Percentiles rank a stretch among this genome's conserved stretches.
These are phyloP conservation scores for Acronicta alni DNA, from an alignment of 2,888 invertebrate species.

Conservation along the genomic window DNA sequence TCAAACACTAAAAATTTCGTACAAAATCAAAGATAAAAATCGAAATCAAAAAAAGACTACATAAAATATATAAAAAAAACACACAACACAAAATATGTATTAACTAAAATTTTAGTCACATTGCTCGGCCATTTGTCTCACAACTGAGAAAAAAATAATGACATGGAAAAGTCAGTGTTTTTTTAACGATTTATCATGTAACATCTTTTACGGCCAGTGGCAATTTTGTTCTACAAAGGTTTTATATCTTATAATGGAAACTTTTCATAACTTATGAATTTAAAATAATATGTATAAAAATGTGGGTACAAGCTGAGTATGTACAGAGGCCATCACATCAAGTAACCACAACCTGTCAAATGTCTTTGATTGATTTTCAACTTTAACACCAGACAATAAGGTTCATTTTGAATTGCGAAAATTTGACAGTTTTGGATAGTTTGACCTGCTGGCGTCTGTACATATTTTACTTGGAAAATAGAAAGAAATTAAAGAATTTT, in stretches of 20 bases:
- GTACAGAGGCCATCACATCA: too few relatives aligned
- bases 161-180: slow-evolving; percentile 57
- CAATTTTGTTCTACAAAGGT: slow-evolving; percentile 7
- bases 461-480: too few relatives aligned
- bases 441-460: too few relatives aligned
- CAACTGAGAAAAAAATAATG: slow-evolving; percentile 69
- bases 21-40: slow-evolving; percentile 76
- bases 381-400: too few relatives aligned
- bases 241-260: background rate
- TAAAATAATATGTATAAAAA: too few relatives aligned
- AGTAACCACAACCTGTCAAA: too few relatives aligned
- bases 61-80: slow-evolving; percentile 84
- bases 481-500: too few relatives aligned
- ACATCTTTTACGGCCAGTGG: slow-evolving; percentile 23
- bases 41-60: slow-evolving; percentile 82
- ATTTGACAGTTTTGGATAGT: too few relatives aligned
- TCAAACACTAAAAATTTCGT: slow-evolving; percentile 83
- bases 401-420: too few relatives aligned
- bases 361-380: too few relatives aligned
- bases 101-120: slow-evolving; percentile 87
- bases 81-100: slow-evolving; percentile 85
- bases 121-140: slow-evolving; percentile 80
- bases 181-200: slow-evolving; percentile 27
- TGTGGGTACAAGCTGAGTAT: too few relatives aligned
- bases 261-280: background rate